These are phyloP conservation scores for Danio rerio DNA, from an alignment of 2,113 vertebrate species.

Conservation along the genomic window GRCz12tu NC_133193.1:27060001-27060500, in stretches of 20 bases:
- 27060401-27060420: slow-evolving; percentile 67
- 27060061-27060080: slow-evolving; percentile 43
- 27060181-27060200: neutral
- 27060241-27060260: slow-evolving; percentile 26
- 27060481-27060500: slow-evolving; percentile 52
- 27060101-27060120: neutral
- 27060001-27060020: slow-evolving; percentile 74
- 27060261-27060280: slow-evolving; percentile 32
- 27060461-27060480: slow-evolving; percentile 52
- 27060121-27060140: neutral
- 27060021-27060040: slow-evolving; percentile 80
- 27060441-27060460: slow-evolving; percentile 55
- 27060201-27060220: neutral
- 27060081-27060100: slow-evolving; percentile 6
- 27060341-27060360: slow-evolving; percentile 70
- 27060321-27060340: slow-evolving; percentile 65
- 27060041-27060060: slow-evolving; percentile 39
- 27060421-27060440: slow-evolving; percentile 60
- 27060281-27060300: slow-evolving; percentile 65
- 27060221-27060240: neutral
- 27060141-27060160: neutral
- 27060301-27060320: slow-evolving; percentile 69
- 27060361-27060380: slow-evolving; percentile 62
- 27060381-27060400: slow-evolving; percentile 65
- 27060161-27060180: neutral